Conservation (phyloP, 2,888 invertebrate species). For the Nemapogon koenigi region DNA sequence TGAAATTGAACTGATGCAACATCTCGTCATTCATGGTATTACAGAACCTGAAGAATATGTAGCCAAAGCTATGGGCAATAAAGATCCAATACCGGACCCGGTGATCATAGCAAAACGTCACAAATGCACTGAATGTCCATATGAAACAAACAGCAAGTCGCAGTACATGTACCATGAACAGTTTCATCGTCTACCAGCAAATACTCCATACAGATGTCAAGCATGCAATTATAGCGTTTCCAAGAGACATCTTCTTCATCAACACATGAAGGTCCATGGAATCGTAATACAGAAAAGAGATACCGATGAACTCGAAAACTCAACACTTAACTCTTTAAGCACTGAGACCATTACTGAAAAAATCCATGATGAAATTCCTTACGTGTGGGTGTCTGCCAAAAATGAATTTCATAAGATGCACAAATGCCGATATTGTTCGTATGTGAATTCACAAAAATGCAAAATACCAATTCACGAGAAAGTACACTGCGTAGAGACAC, state of each 20-base stretch:
- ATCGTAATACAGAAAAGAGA: slow-evolving; percentile 52
- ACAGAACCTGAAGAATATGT: slow-evolving; percentile 65
- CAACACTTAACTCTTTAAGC: slow-evolving; percentile 24
- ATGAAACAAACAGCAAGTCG: slow-evolving; percentile 84
- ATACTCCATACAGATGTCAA: slow-evolving; percentile 80
- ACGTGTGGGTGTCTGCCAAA: slow-evolving; percentile 78
- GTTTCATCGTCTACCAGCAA: slow-evolving; percentile 74
- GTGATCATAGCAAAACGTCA: slow-evolving; percentile 66
- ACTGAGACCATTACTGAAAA: slow-evolving; percentile 24
- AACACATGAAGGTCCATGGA: slow-evolving; percentile 80
- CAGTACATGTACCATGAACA: slow-evolving; percentile 88
- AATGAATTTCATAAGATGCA: slow-evolving; percentile 81
- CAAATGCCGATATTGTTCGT: slow-evolving; percentile 85
- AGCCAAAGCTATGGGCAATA: slow-evolving; percentile 45
- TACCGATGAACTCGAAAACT: slow-evolving; percentile 45
- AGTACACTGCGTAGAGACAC: slow-evolving; percentile 70
- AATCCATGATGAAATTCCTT: slow-evolving; percentile 67
- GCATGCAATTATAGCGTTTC: slow-evolving; percentile 85
- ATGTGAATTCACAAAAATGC: slow-evolving; percentile 79
- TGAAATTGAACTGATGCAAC: slow-evolving; percentile 72
- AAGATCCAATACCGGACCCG: slow-evolving; percentile 29
- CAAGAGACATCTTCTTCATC: slow-evolving; percentile 80
- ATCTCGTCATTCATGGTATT: slow-evolving; percentile 70
- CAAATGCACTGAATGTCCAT: slow-evolving; percentile 82
- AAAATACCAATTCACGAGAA: slow-evolving; percentile 85